Conservation (phyloP, 2,888 invertebrate genomes). For the Diaphora mendica region DNA sequence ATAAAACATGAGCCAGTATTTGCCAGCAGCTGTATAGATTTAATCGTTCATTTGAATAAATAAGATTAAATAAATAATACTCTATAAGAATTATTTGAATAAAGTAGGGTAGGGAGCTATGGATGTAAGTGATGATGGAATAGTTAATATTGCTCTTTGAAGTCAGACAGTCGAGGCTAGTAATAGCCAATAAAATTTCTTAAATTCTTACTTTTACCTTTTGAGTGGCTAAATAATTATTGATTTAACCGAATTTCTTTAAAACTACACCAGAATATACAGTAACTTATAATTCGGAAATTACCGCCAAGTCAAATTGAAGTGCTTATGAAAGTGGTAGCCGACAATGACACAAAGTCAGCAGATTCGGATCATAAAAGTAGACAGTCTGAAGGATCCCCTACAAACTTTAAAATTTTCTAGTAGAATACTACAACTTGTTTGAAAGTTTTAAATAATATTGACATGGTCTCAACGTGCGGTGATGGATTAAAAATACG, state of each 20-base stretch:
- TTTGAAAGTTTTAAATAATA: too few relatives aligned
- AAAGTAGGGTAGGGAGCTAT: too few relatives aligned
- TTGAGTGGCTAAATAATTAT: neutral
- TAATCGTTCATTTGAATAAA: neutral
- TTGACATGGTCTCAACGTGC: too few relatives aligned
- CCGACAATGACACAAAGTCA: constrained; percentile 24
- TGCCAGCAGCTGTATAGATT: neutral
- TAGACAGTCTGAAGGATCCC: constrained; percentile 22
- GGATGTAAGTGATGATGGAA: neutral
- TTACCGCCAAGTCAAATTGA: constrained; percentile 6
- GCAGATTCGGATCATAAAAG: constrained; percentile 21
- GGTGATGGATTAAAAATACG: too few relatives aligned
- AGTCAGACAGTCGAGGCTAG: neutral
- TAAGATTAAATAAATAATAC: neutral
- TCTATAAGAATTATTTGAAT: too few relatives aligned
- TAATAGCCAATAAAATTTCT: neutral
- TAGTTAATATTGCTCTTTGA: neutral
- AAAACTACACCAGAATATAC: neutral
- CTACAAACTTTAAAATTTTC: constrained; percentile 48
- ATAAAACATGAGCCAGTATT: neutral
- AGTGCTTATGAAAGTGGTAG: constrained; percentile 27
- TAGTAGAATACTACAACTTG: neutral
- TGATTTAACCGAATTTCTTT: neutral
- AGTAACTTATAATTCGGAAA: neutral
- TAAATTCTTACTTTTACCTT: neutral